Conservation (phyloP, 2,888 invertebrate genomes). For the Philereme vetulata region DNA sequence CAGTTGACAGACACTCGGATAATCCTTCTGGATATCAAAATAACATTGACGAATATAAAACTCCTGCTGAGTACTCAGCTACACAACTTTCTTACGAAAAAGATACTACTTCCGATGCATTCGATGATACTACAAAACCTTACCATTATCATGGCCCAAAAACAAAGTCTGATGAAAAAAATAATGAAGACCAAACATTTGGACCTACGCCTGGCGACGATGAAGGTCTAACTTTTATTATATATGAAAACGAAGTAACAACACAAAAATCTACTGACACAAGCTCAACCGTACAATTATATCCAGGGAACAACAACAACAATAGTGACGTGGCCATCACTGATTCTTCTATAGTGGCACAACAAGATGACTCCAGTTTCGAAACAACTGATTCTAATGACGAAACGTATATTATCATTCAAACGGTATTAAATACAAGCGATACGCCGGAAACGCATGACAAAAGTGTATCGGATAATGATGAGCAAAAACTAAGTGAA, state of each 20-base stretch:
- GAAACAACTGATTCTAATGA: not conserved
- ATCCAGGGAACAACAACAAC: not conserved
- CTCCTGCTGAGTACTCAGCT: too few relatives aligned
- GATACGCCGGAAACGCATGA: not conserved
- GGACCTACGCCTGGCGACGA: not conserved
- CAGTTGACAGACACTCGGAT: too few relatives aligned
- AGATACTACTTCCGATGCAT: not conserved
- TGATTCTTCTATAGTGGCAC: not conserved
- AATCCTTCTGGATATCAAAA: too few relatives aligned
- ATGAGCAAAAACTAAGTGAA: not conserved
- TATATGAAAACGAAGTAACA: not conserved
- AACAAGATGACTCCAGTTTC: not conserved
- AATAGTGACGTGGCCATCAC: not conserved
- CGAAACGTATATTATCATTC: not conserved
- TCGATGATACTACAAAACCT: not conserved
- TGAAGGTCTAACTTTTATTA: not conserved
- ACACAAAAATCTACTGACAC: slow-evolving; percentile 5
- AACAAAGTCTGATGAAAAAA: not conserved
- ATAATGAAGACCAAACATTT: not conserved
- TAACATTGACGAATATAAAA: too few relatives aligned
- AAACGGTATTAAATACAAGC: slow-evolving; percentile 3
- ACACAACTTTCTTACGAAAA: not conserved
- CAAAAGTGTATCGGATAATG: slow-evolving; percentile 1
- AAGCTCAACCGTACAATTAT: slow-evolving; percentile 4
- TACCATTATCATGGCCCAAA: not conserved